Evolutionary conservation across 2,113 vertebrate genomes (phyloP).

Genomic region (Lutjanus erythropterus): DNA sequence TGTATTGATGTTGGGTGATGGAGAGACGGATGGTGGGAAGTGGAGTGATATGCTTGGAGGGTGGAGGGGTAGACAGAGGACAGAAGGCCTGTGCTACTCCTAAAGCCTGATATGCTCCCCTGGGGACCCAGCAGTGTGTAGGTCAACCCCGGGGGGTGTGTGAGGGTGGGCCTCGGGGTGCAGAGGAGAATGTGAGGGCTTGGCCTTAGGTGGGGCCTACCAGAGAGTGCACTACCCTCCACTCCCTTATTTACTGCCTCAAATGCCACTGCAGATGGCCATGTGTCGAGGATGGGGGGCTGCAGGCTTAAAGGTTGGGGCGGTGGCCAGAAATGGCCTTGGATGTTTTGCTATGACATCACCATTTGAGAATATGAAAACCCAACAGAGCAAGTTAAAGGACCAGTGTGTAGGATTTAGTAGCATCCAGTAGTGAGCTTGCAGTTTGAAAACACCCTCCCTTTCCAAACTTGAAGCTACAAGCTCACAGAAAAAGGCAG

Average conservation of each 20-base stretch:
- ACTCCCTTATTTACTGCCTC: conserved; percentile 77
- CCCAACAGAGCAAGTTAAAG: neutral
- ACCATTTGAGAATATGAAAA: conserved; percentile 12
- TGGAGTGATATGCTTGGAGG: conserved; percentile 24
- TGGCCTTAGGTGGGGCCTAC: conserved; percentile 60
- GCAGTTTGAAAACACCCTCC: no score
- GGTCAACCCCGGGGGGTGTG: conserved; percentile 63
- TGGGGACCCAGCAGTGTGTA: conserved; percentile 57
- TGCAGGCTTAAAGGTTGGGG: conserved; percentile 35
- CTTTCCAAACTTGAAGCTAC: no score
- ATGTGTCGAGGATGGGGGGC: conserved; percentile 55
- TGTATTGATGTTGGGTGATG: conserved; percentile 53
- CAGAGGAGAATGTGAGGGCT: conserved; percentile 64
- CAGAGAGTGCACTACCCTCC: conserved; percentile 48
- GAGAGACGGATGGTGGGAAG: conserved; percentile 52
- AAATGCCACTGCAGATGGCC: conserved; percentile 80
- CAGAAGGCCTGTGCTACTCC: conserved; percentile 65
- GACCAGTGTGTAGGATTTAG: no score
- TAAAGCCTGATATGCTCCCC: conserved; percentile 56
- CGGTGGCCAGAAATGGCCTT: conserved; percentile 12
- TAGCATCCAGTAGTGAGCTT: no score
- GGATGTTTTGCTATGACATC: conserved; percentile 26
- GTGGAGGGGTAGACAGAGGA: conserved; percentile 54
- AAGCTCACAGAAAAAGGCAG: no score
- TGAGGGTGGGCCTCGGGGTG: conserved; percentile 55